phyloP scores from a whole-genome alignment of 2,113 vertebrate genomes.

The Agapornis roseicollis region DNA sequence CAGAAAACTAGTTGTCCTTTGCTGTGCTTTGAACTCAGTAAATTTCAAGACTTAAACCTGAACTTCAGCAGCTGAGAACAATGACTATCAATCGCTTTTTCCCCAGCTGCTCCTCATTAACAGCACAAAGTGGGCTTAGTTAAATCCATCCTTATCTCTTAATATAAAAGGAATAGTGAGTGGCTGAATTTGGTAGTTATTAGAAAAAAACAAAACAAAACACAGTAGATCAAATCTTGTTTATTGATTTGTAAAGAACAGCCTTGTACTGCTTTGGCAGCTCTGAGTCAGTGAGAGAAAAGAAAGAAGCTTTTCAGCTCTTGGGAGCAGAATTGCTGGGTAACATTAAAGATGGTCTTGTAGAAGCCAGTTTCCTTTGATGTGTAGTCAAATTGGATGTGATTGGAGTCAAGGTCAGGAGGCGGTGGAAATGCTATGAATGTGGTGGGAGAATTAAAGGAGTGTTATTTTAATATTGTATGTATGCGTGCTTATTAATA shows the following conservation, averaged over 20 bases:
- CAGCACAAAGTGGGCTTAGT: conserved; percentile 10
- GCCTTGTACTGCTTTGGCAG: conserved; percentile 34
- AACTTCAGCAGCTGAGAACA: neutral
- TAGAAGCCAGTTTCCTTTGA: conserved; percentile 51
- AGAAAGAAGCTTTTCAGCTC: conserved; percentile 67
- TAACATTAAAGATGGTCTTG: conserved; percentile 46
- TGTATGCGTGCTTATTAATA: neutral
- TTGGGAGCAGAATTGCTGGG: conserved; percentile 15
- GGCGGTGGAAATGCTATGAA: conserved; percentile 37
- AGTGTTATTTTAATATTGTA: conserved; percentile 33
- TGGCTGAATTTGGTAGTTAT: neutral
- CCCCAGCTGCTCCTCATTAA: conserved; percentile 25
- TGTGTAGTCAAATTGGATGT: conserved; percentile 6
- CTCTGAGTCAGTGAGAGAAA: conserved; percentile 16
- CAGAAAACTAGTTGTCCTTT: neutral
- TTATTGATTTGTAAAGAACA: conserved; percentile 63
- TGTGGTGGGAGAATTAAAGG: neutral
- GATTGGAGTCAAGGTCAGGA: conserved; percentile 57
- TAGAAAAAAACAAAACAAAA: too few species aligned
- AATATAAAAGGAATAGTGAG: neutral
- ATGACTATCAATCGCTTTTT: neutral
- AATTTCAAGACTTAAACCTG: neutral
- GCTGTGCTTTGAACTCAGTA: neutral
- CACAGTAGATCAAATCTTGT: conserved; percentile 31
- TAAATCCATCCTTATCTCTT: conserved; percentile 42